These are phyloP conservation scores for Drosophila triauraria DNA, from an alignment of 1,140 invertebrate species.

Conservation along the genomic window DNA sequence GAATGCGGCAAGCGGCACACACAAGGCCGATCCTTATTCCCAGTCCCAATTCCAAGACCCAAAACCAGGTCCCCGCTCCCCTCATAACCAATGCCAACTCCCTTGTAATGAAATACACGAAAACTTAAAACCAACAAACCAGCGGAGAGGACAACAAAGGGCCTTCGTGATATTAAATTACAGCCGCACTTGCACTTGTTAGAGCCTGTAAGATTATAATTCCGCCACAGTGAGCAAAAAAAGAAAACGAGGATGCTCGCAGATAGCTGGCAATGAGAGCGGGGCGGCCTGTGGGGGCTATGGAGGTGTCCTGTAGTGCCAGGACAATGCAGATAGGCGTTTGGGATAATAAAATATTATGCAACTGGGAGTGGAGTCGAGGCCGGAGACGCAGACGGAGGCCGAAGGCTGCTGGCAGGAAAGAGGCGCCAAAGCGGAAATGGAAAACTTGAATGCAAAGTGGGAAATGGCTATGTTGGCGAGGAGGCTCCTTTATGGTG, in stretches of 20 bases:
- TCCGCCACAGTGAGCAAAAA: conserved; percentile 40
- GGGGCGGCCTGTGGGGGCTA: conserved; percentile 1
- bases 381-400: neutral
- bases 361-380: conserved; percentile 59
- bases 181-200: conserved; percentile 68
- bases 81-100: conserved; percentile 21
- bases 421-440: conserved; percentile 45
- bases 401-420: conserved; percentile 16
- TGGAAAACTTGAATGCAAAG: conserved; percentile 50
- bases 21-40: conserved; percentile 34
- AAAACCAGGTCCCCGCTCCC: neutral
- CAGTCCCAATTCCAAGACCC: conserved; percentile 22
- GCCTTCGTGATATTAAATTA: conserved; percentile 64
- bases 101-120: conserved; percentile 67
- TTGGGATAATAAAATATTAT: conserved; percentile 75
- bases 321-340: conserved; percentile 52
- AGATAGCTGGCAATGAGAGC: conserved; percentile 36
- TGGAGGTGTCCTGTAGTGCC: conserved; percentile 20
- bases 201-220: conserved; percentile 59
- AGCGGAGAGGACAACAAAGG: conserved; percentile 50
- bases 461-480: conserved; percentile 35
- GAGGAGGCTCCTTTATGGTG: conserved; percentile 9
- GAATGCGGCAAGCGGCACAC: conserved; percentile 48
- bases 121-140: conserved; percentile 70
- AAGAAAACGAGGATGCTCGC: conserved; percentile 19